Conservation (phyloP, 1,140 invertebrate species). For the Chymomyza costata region DNA sequence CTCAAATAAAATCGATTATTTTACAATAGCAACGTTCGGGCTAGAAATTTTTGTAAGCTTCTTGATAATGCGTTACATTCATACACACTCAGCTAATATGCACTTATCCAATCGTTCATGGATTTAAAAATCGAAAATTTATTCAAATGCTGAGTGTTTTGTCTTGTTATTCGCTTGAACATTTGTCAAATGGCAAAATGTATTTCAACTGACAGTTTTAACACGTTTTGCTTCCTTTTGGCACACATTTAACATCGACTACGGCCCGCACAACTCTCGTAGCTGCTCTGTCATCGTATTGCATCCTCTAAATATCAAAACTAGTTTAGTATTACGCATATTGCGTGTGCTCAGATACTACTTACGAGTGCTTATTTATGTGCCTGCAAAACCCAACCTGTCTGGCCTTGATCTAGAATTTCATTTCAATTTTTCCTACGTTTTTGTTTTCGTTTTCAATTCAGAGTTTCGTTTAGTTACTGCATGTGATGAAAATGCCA, state of each 20-base stretch:
- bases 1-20: no score
- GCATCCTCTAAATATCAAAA: conserved; percentile 39
- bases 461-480: no score
- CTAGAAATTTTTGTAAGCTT: no score
- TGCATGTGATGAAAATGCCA: no score
- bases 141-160: conserved; percentile 65
- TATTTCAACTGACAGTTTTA: conserved; percentile 57
- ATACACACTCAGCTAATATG: no score
- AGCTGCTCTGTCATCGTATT: conserved; percentile 20
- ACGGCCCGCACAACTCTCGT: conserved; percentile 7
- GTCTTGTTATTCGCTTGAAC: conserved; percentile 65
- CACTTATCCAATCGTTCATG: no score
- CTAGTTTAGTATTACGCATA: conserved; percentile 56
- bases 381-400: no score
- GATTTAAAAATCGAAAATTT: no score
- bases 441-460: conserved; percentile 51
- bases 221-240: conserved; percentile 57
- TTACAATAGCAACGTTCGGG: no score
- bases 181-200: conserved; percentile 60
- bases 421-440: conserved; percentile 53
- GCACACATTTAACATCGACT: conserved; percentile 17
- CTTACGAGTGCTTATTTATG: conserved; percentile 21
- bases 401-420: conserved; percentile 68
- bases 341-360: conserved; percentile 40
- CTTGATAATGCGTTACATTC: no score